Evolutionary conservation across 2,888 invertebrate genomes (phyloP).

Genomic region (Eristalis intricaria): DNA sequence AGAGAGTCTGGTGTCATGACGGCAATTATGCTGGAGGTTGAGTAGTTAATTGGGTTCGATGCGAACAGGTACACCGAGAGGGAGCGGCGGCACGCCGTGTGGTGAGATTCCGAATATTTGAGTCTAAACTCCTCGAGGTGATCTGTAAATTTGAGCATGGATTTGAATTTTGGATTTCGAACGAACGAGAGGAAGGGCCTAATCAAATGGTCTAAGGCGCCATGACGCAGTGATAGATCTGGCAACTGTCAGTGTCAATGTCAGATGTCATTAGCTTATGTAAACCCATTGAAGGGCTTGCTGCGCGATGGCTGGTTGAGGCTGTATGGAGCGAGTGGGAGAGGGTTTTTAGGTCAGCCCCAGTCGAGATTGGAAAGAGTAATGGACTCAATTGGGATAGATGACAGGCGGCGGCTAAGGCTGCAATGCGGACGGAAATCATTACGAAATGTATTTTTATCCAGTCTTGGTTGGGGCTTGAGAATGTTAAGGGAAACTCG

Average conservation of each 20-base stretch:
- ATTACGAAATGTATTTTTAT: background rate
- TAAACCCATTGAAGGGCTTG: background rate
- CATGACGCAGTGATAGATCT: background rate
- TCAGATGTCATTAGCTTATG: conserved; percentile 24
- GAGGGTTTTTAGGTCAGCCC: background rate
- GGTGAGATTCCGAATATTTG: background rate
- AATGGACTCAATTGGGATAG: background rate
- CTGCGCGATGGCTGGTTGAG: background rate
- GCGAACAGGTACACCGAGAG: conserved; percentile 29
- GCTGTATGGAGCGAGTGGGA: background rate
- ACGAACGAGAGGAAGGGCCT: background rate
- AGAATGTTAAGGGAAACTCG: background rate
- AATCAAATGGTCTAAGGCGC: background rate
- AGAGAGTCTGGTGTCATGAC: conserved; percentile 55
- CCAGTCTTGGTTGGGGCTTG: background rate
- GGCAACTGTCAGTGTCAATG: conserved; percentile 42
- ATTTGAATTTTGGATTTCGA: background rate
- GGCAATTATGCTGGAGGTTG: conserved; percentile 58
- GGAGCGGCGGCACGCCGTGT: background rate
- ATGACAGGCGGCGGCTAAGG: background rate
- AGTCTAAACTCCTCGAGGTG: background rate
- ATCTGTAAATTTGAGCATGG: background rate
- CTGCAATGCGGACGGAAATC: background rate
- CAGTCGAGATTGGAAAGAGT: background rate
- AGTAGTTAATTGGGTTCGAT: conserved; percentile 64